phyloP scores from a whole-genome alignment of 2,888 invertebrate genomes.

The Drosophila incognita region DNA sequence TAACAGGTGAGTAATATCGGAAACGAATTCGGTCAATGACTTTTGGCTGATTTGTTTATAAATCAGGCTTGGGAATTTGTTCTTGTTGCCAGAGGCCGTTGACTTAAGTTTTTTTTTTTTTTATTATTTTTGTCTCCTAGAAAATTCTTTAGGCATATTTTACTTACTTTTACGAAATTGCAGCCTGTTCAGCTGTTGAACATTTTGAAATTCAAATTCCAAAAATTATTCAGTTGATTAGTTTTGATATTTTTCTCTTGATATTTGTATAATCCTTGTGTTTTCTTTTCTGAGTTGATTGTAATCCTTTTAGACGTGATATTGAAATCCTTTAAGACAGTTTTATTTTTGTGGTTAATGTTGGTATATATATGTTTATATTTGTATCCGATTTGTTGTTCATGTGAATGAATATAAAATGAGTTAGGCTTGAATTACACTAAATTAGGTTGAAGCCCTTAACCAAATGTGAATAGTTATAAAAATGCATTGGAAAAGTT shows the following conservation, averaged over 20 bases:
- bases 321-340: slow-evolving; percentile 59
- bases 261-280: slow-evolving; percentile 49
- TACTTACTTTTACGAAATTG: slow-evolving; percentile 73
- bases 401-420: background rate
- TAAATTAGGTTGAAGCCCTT: slow-evolving; percentile 3
- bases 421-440: background rate
- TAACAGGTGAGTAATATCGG: slow-evolving; percentile 80
- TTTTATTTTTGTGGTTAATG: slow-evolving; percentile 39
- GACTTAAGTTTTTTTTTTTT: slow-evolving; percentile 55
- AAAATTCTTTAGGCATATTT: slow-evolving; percentile 37
- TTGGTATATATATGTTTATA: slow-evolving; percentile 21
- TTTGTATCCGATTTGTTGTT: slow-evolving; percentile 17
- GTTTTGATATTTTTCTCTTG: slow-evolving; percentile 7
- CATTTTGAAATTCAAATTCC: slow-evolving; percentile 45
- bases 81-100: slow-evolving; percentile 67
- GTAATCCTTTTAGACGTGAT: slow-evolving; percentile 42
- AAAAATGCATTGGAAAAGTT: background rate
- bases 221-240: slow-evolving; percentile 29
- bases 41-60: slow-evolving; percentile 78
- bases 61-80: slow-evolving; percentile 69
- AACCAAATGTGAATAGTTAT: slow-evolving; percentile 2
- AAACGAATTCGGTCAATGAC: slow-evolving; percentile 79
- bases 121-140: slow-evolving; percentile 38
- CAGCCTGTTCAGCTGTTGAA: slow-evolving; percentile 51
- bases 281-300: slow-evolving; percentile 15